Base-by-base conservation (phyloP, 1,140 invertebrate genomes). In the Megalonaias nervosa region DNA sequence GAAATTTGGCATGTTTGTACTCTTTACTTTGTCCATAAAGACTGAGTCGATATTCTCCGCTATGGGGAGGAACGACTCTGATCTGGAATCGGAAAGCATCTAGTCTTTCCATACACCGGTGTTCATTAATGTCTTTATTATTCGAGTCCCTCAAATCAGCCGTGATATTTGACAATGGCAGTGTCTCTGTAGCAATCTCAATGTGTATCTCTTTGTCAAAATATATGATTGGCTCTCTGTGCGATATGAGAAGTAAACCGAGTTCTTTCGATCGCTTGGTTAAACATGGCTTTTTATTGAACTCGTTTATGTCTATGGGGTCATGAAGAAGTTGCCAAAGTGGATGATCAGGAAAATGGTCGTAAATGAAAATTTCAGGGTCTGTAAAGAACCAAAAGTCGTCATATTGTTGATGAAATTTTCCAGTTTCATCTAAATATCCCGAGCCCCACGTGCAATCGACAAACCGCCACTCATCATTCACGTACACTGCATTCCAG, bases 311-410 rank as follows among this genome's bases (percentile, higher is more conserved):
- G 23, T 56, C 64, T 55, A 78, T 73, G 12, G 76, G 76, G 4
- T 69, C 21, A 9, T 78, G 79, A 19, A 81, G 58, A 75, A 91
- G 90, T 13, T 78, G 76, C 76, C 76, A 78, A 55, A 56, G 68
- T 61, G 61, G 64, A 61, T 78, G 76, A 1, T 65, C n/a, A 15
- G 92, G 92, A 81, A 90, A 92, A 83, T 92, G 92, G 13, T 91
- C 88, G 81, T 87, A 90, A 31, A 91, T 89, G 67, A 92, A 81
- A 14, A 89, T 82, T 55, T 91, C 89, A 11, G 92, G 92, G 79
- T 92, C 92, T 12, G 92, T 91, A 19, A 92, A 82, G 84, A 92
- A 92, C 81, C 85, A 87, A 71, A 85, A 84, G n/a, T 88, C 87
- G 26, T 85, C 65, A 71, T 84, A 87, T 31, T 70, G 38, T 14